phyloP scores from a whole-genome alignment of 2,888 invertebrate species.

The Drosophila cognata region DNA sequence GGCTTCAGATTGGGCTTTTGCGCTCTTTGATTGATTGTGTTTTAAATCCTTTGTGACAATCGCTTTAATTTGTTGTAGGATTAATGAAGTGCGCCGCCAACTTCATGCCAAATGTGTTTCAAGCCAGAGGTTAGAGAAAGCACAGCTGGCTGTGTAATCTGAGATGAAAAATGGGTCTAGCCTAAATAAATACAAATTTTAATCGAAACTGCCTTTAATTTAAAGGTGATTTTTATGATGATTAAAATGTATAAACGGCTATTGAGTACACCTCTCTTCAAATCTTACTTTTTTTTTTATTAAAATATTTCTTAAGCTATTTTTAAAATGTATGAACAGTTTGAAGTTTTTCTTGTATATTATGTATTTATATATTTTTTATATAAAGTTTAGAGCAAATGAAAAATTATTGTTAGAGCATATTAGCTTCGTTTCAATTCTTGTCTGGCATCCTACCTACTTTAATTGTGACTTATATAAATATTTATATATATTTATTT shows the following conservation, averaged over 20 bases:
- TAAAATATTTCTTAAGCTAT: neutral
- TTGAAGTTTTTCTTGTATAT: neutral
- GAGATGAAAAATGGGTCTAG: conserved; percentile 3
- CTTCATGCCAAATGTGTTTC: conserved; percentile 21
- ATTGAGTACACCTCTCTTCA: neutral
- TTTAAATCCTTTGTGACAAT: conserved; percentile 70
- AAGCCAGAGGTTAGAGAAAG: conserved; percentile 5
- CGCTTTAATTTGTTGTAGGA: conserved; percentile 66
- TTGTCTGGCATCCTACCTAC: conserved; percentile 13
- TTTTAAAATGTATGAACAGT: neutral
- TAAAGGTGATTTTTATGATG: neutral
- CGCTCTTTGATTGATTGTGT: conserved; percentile 65
- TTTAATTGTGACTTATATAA: conserved; percentile 25
- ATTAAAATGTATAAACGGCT: neutral
- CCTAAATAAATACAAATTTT: neutral
- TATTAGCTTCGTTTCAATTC: conserved; percentile 19
- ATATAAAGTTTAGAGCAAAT: neutral
- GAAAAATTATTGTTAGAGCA: neutral
- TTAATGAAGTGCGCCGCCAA: conserved; percentile 59
- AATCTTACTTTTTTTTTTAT: neutral
- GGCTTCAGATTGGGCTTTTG: conserved; percentile 45
- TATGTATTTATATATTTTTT: too few relatives aligned
- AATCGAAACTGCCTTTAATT: neutral
- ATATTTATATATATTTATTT: neutral
- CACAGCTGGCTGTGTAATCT: conserved; percentile 37